A percentile compares a stretch with the other conserved stretches of the same genome.
phyloP scores from a whole-genome alignment of 2,113 vertebrate genomes.

The Oxyruncus cristatus region DNA sequence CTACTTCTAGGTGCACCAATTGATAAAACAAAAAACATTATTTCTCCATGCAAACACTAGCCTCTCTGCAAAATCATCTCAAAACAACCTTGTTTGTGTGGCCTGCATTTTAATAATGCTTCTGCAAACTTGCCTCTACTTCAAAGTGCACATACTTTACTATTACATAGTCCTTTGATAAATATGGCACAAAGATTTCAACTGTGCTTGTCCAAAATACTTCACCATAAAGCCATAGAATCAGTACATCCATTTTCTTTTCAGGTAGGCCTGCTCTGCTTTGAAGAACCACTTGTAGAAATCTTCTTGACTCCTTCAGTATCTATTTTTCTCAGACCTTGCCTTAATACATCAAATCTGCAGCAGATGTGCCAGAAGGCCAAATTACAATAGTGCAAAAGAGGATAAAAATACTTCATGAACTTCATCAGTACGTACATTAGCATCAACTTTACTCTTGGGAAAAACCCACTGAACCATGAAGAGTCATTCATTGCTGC shows the following conservation, averaged over 20 bases:
- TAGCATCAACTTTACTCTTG: not conserved
- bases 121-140: not conserved
- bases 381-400: not conserved
- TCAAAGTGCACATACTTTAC: not conserved
- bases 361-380: not conserved
- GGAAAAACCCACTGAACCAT: not conserved
- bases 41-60: not conserved
- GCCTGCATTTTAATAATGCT: not conserved
- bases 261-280: not conserved
- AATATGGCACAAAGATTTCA: not conserved
- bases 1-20: not conserved
- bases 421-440: not conserved
- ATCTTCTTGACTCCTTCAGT: not conserved
- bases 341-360: not conserved
- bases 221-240: not conserved
- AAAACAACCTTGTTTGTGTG: not conserved
- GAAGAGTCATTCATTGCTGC: not conserved
- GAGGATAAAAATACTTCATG: not conserved
- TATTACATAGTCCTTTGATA: not conserved
- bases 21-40: not conserved
- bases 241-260: not conserved
- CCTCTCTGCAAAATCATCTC: not conserved
- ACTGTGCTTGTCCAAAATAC: not conserved
- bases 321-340: not conserved
- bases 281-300: not conserved